Evolutionary conservation across 1,140 invertebrate species (phyloP).

Genomic region (Leptinotarsa defecta): DNA sequence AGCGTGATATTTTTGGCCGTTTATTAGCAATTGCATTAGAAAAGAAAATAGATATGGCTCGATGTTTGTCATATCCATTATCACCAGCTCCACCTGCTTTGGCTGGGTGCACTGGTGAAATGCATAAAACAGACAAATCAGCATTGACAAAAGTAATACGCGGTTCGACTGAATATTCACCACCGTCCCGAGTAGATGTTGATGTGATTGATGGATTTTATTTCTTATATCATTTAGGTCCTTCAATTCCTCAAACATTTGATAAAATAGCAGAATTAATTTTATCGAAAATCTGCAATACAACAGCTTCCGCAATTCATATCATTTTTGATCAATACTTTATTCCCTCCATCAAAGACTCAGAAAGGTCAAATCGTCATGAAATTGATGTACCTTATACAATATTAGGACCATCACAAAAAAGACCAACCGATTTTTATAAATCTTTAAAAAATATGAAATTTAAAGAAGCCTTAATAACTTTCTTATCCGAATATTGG

Average conservation of each 20-base stretch:
- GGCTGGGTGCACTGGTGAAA: conserved; percentile 39
- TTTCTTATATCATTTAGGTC: conserved; percentile 33
- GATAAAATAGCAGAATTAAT: not conserved
- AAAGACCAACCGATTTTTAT: conserved; percentile 44
- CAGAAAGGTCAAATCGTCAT: conserved; percentile 40
- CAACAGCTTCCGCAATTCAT: conserved; percentile 31
- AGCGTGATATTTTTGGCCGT: conserved; percentile 46
- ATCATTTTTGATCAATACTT: conserved; percentile 50
- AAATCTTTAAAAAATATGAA: conserved; percentile 46
- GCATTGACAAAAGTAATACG: conserved; percentile 29
- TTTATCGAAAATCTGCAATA: conserved; percentile 5
- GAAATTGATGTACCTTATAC: conserved; percentile 41
- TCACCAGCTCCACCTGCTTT: conserved; percentile 45
- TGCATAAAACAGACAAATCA: conserved; percentile 45
- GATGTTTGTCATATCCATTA: conserved; percentile 41
- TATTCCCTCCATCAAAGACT: conserved; percentile 49
- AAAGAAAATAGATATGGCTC: conserved; percentile 43
- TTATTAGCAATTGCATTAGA: conserved; percentile 42
- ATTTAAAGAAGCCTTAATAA: conserved; percentile 48
- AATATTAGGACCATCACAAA: conserved; percentile 46
- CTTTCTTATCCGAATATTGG: conserved; percentile 33
- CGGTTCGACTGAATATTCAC: conserved; percentile 29
- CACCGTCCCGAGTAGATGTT: conserved; percentile 32
- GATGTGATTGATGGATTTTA: conserved; percentile 47
- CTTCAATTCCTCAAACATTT: not conserved